These are phyloP conservation scores for Elgonia sp. DNA, from an alignment of 2,888 invertebrate genomes.

Conservation along the genomic window DNA sequence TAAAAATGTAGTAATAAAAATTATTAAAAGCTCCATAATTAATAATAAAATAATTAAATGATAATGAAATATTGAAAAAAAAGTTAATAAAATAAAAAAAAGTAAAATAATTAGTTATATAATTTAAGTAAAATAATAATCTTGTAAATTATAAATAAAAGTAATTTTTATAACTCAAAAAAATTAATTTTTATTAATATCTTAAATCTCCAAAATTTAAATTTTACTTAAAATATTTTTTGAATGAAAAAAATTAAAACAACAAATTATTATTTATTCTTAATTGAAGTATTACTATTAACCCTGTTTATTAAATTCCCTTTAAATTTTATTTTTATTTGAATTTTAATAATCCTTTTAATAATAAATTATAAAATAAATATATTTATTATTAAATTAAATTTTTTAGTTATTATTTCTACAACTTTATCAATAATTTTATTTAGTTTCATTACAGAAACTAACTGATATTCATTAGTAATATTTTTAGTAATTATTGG, in stretches of 20 bases:
- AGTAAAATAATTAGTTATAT: slow-evolving; percentile 86
- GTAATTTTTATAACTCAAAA: slow-evolving; percentile 89
- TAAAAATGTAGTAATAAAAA: slow-evolving; percentile 86
- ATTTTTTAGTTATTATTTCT: slow-evolving; percentile 86
- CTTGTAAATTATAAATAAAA: slow-evolving; percentile 90
- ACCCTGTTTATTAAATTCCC: no score
- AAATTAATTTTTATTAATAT: slow-evolving; percentile 86
- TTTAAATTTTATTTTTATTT: slow-evolving; percentile 82
- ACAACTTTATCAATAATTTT: slow-evolving; percentile 88
- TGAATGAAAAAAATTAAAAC: slow-evolving; percentile 86
- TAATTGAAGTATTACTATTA: no score
- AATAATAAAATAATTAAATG: slow-evolving; percentile 87
- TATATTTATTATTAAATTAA: slow-evolving; percentile 36
- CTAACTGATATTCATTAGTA: slow-evolving; percentile 89
- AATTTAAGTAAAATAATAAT: slow-evolving; percentile 91
- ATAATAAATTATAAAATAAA: no score
- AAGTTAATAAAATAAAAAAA: slow-evolving; percentile 83
- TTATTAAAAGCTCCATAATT: slow-evolving; percentile 88
- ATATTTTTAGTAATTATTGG: slow-evolving; percentile 90
- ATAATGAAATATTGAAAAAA: slow-evolving; percentile 88
- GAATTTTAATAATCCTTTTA: no score
- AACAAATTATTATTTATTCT: slow-evolving; percentile 5
- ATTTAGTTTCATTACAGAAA: slow-evolving; percentile 86
- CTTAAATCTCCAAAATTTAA: slow-evolving; percentile 92
- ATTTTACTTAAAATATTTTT: slow-evolving; percentile 90